These are phyloP conservation scores for Seriola aureovittata DNA, from an alignment of 2,113 vertebrate genomes.

Conservation along the genomic window DNA sequence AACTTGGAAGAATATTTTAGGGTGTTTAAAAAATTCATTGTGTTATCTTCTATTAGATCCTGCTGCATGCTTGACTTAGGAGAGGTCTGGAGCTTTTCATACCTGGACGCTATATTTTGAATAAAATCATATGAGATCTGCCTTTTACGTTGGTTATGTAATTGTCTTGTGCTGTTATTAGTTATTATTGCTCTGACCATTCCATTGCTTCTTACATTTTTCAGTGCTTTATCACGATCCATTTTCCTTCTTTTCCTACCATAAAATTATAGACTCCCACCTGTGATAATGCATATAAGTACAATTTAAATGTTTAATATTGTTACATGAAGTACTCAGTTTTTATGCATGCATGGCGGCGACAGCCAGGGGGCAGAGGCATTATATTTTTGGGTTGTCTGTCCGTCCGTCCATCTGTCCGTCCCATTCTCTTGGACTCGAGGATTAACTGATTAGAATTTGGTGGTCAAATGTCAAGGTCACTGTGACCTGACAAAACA, in stretches of 20 bases:
- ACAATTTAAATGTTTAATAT: neutral
- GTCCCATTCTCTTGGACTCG: no score
- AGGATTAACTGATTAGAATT: no score
- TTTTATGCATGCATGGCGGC: no score
- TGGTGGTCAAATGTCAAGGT: no score
- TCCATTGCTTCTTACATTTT: constrained; percentile 8
- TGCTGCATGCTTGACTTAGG: constrained; percentile 12
- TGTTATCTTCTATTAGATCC: neutral
- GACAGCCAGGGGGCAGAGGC: no score
- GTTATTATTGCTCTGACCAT: constrained; percentile 13
- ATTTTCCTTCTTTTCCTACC: constrained; percentile 2
- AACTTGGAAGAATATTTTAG: neutral
- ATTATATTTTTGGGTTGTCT: no score
- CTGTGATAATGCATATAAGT: constrained; percentile 1
- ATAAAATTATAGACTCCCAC: neutral
- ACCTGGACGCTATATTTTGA: constrained; percentile 13
- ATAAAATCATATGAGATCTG: constrained; percentile 29
- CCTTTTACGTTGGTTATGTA: neutral
- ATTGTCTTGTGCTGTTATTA: constrained; percentile 26
- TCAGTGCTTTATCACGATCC: no score
- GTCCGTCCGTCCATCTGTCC: no score
- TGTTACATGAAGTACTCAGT: neutral
- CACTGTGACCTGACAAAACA: no score
- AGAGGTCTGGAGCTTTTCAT: constrained; percentile 12
- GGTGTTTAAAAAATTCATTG: neutral